phyloP scores from a whole-genome alignment of 1,140 invertebrate genomes.

The Laupala kohalensis region DNA sequence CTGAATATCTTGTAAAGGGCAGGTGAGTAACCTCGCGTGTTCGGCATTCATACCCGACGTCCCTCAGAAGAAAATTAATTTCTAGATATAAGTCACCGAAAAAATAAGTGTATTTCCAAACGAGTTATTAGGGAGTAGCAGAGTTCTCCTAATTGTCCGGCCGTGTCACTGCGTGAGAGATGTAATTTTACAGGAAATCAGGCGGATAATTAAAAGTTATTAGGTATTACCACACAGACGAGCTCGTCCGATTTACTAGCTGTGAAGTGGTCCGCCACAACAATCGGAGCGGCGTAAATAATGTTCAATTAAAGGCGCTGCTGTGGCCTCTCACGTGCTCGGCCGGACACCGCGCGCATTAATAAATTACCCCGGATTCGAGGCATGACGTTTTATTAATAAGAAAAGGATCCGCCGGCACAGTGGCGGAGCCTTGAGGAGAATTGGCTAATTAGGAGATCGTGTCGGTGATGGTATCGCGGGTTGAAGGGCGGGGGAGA shows the following conservation, averaged over 20 bases:
- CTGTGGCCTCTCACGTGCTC: background rate
- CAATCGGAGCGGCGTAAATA: background rate
- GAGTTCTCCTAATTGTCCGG: background rate
- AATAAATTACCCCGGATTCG: conserved; percentile 3
- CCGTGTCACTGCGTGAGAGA: background rate
- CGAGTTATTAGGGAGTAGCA: background rate
- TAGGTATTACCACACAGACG: background rate
- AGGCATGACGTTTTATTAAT: conserved; percentile 8
- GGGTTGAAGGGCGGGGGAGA: background rate
- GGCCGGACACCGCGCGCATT: background rate
- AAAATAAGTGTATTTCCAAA: background rate
- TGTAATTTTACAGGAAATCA: background rate
- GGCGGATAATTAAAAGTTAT: background rate
- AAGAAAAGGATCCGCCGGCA: background rate
- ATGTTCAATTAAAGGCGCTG: background rate
- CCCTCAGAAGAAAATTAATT: background rate
- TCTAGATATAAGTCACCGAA: background rate
- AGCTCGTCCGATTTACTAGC: background rate
- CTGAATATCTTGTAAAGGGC: no score
- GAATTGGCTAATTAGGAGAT: conserved; percentile 8
- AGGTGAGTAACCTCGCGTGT: no score
- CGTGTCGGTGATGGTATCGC: background rate
- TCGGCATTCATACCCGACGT: background rate
- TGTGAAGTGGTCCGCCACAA: background rate
- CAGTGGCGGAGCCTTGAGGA: conserved; percentile 5